These are phyloP conservation scores for Cyprinodon brontotheroides DNA, from an alignment of 2,113 vertebrate species.

Conservation along the genomic window DNA sequence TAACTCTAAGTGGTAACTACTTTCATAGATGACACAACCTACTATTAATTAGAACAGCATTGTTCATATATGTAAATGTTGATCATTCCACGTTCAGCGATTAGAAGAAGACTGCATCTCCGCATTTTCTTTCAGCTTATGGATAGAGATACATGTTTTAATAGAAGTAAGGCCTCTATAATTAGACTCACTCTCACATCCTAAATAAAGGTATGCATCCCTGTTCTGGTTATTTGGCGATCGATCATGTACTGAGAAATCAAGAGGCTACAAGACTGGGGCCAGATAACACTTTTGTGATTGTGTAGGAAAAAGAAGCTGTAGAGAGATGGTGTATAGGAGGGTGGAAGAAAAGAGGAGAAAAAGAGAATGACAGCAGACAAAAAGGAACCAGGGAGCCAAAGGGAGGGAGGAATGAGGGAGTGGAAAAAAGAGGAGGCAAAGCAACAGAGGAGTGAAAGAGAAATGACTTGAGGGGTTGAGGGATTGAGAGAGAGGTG, in stretches of 20 bases:
- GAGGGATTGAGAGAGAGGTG: conserved; percentile 69
- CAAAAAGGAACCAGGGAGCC: conserved; percentile 63
- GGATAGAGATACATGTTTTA: not conserved
- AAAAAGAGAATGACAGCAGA: conserved; percentile 70
- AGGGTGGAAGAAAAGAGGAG: conserved; percentile 39
- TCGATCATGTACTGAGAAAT: conserved; percentile 66
- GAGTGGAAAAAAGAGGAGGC: conserved; percentile 69
- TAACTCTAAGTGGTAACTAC: not conserved
- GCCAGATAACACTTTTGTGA: conserved; percentile 59
- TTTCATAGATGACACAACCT: not conserved
- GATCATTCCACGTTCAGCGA: not conserved
- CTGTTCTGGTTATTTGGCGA: conserved; percentile 52
- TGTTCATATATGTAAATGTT: not conserved
- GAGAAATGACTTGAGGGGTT: conserved; percentile 71
- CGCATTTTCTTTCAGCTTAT: not conserved
- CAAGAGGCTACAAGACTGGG: conserved; percentile 57
- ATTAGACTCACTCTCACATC: conserved; percentile 23
- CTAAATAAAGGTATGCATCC: conserved; percentile 34
- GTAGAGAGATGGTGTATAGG: conserved; percentile 40
- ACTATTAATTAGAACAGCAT: not conserved
- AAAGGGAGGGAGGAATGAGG: conserved; percentile 28
- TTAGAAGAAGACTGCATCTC: not conserved
- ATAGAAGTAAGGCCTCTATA: not conserved
- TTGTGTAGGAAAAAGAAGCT: conserved; percentile 43
- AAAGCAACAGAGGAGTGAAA: conserved; percentile 66